Evolutionary conservation across 2,797 vertebrate genomes (phyloP).

Genomic region (Clamator glandarius): DNA sequence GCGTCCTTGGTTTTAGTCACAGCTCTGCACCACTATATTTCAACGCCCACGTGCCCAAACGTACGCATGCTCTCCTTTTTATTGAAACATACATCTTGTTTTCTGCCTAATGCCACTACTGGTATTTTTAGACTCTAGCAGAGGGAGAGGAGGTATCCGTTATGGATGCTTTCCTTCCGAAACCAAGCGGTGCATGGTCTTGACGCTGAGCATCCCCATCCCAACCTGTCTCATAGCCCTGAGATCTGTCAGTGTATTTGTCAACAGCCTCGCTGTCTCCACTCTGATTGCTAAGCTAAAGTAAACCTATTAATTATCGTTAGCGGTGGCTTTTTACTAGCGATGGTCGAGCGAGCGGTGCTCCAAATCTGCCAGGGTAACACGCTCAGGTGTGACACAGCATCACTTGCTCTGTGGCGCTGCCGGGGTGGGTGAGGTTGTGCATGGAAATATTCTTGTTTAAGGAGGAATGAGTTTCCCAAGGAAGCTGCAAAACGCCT

Average conservation of each 20-base stretch:
- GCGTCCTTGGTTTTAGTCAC: conserved; percentile 25
- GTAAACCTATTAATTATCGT: conserved; percentile 21
- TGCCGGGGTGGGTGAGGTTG: background rate
- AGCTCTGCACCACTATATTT: conserved; percentile 1
- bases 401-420: background rate
- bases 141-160: background rate
- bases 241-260: background rate
- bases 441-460: background rate
- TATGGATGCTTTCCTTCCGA: background rate
- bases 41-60: background rate
- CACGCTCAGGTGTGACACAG: background rate
- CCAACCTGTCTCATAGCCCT: background rate
- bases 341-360: background rate
- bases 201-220: background rate
- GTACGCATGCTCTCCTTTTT: background rate
- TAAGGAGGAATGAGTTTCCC: background rate
- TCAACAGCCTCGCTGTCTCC: background rate
- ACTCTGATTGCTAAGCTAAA: background rate
- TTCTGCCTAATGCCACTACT: background rate
- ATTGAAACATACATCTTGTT: background rate
- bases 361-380: background rate
- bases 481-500: background rate
- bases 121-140: conserved; percentile 22
- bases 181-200: background rate
- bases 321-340: background rate